These are phyloP conservation scores for Kryptolebias ocellatus DNA, from an alignment of 2,797 vertebrate species.

Conservation along the genomic window DNA sequence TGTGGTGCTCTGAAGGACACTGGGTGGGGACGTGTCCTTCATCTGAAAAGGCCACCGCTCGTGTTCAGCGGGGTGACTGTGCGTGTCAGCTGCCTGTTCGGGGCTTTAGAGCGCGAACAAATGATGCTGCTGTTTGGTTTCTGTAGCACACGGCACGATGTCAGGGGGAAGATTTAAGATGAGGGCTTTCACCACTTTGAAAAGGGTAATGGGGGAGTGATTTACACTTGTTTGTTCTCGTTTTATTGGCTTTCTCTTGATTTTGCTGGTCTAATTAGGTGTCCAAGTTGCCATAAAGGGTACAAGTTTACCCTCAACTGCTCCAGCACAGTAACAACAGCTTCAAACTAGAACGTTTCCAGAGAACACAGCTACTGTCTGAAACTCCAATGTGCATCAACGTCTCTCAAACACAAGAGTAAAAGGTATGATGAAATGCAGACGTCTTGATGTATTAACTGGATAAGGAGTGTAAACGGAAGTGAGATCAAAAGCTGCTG, in stretches of 20 bases:
- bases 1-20: constrained; percentile 45
- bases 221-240: no score
- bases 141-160: background rate
- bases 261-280: background rate
- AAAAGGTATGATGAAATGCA: no score
- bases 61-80: background rate
- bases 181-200: background rate
- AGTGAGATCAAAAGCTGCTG: no score
- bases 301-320: no score
- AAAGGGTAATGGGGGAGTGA: background rate
- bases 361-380: no score
- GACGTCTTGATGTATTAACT: no score
- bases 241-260: background rate
- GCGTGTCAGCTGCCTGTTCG: background rate
- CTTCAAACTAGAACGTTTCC: no score
- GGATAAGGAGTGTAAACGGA: no score
- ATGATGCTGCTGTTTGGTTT: constrained; percentile 6
- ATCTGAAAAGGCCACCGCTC: background rate
- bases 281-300: no score
- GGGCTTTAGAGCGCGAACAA: background rate
- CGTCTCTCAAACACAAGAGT: no score
- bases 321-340: no score
- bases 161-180: background rate
- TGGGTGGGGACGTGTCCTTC: constrained; percentile 12
- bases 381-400: no score